A percentile compares a stretch with the other conserved stretches of the same genome.
Conservation (phyloP, 2,797 vertebrate genomes). For the Coregonus ussuriensis region DNA sequence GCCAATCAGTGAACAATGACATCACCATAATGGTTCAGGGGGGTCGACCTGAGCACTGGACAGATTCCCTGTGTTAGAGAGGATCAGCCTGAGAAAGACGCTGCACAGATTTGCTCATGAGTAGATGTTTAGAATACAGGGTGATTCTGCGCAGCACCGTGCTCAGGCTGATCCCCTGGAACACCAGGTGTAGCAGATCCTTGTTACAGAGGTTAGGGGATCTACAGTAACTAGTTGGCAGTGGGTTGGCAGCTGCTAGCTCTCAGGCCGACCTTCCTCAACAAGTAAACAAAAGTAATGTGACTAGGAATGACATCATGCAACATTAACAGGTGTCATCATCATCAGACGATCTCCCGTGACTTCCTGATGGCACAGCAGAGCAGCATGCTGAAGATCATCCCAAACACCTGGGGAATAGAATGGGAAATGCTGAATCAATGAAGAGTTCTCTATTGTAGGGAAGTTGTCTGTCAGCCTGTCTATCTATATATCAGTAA, state of each 20-base stretch:
- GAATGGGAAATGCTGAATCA: background rate
- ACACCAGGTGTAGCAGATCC: background rate
- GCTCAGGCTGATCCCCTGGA: background rate
- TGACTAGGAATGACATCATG: conserved; percentile 76
- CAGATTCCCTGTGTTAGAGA: conserved; percentile 37
- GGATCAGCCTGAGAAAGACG: conserved; percentile 40
- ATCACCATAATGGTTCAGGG: conserved; percentile 44
- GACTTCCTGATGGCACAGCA: conserved; percentile 94
- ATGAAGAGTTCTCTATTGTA: background rate
- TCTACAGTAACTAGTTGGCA: background rate
- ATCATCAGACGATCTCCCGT: conserved; percentile 88
- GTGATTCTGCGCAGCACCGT: background rate
- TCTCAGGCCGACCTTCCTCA: conserved; percentile 43
- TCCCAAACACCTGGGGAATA: conserved; percentile 87
- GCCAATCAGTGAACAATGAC: conserved; percentile 46
- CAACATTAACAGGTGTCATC: conserved; percentile 64
- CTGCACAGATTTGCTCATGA: conserved; percentile 35
- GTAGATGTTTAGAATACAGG: background rate
- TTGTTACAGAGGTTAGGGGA: background rate
- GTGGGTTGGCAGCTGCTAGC: conserved; percentile 29
- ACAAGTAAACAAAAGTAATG: conserved; percentile 67
- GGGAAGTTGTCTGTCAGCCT: background rate
- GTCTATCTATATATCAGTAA: background rate
- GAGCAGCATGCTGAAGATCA: conserved; percentile 98
- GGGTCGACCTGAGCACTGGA: conserved; percentile 21